Evolutionary conservation across 2,888 invertebrate species (phyloP).

Genomic region (Phragmatobia fuliginosa): DNA sequence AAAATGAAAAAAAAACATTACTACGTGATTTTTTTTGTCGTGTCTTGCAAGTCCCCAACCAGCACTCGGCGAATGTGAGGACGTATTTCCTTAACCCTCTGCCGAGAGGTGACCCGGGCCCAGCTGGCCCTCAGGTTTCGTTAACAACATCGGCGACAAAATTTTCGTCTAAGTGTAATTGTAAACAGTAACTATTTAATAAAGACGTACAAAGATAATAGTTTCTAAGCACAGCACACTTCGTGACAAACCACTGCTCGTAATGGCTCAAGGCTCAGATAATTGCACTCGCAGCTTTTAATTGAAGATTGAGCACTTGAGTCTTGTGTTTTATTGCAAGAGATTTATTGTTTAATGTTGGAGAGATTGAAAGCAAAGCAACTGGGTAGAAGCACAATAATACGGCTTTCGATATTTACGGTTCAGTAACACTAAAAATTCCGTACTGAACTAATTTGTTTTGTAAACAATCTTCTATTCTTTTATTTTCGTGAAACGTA

Average conservation of each 20-base stretch:
- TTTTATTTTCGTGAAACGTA: too few relatives aligned
- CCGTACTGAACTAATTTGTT: too few relatives aligned
- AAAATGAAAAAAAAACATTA: too few relatives aligned
- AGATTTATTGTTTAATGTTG: not conserved
- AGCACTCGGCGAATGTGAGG: too few relatives aligned
- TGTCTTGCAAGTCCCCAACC: too few relatives aligned
- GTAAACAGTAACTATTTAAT: not conserved
- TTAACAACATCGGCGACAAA: not conserved
- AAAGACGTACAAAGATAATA: not conserved
- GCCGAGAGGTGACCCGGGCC: too few relatives aligned
- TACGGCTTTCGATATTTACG: not conserved
- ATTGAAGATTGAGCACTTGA: constrained; percentile 24
- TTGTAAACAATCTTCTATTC: too few relatives aligned
- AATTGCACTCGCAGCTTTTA: constrained; percentile 21
- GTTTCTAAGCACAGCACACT: constrained; percentile 1
- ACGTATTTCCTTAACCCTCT: too few relatives aligned
- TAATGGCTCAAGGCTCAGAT: constrained; percentile 4
- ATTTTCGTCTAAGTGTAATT: not conserved
- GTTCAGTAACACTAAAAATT: not conserved
- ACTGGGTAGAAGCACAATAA: not conserved
- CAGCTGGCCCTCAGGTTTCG: too few relatives aligned
- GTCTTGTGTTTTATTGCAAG: not conserved
- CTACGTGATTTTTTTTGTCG: too few relatives aligned
- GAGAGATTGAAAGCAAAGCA: not conserved
- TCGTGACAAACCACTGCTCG: not conserved